A percentile compares a stretch with the other conserved stretches of the same genome.
These are phyloP conservation scores for Phymastichus coffea DNA, from an alignment of 1,140 invertebrate species.

Conservation along the genomic window DNA sequence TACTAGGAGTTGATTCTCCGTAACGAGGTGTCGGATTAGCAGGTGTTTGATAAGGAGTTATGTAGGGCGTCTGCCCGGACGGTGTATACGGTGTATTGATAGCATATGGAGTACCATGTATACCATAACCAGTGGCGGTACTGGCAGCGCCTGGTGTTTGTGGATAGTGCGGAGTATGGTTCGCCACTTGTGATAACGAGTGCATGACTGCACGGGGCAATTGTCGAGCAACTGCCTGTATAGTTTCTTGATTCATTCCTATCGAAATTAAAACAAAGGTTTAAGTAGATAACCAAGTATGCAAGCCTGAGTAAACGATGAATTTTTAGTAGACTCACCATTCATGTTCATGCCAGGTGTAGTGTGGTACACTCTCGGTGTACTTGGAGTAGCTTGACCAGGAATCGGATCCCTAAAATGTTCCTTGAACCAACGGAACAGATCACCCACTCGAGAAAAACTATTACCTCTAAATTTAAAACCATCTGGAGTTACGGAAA, in stretches of 20 bases:
- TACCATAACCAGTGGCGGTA: conserved; percentile 46
- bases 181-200: conserved; percentile 68
- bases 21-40: conserved; percentile 60
- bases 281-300: background rate
- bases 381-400: conserved; percentile 68
- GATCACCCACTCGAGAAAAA: conserved; percentile 79
- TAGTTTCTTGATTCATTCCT: conserved; percentile 69
- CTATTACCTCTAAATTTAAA: conserved; percentile 86
- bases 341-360: conserved; percentile 62
- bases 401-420: conserved; percentile 92
- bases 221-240: conserved; percentile 73
- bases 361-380: conserved; percentile 67
- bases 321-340: conserved; percentile 20
- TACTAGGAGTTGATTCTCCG: conserved; percentile 50
- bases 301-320: background rate
- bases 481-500: conserved; percentile 89
- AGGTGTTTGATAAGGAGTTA: conserved; percentile 83
- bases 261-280: conserved; percentile 13
- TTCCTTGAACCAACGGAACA: conserved; percentile 97
- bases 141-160: conserved; percentile 62
- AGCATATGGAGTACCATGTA: conserved; percentile 43
- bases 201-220: conserved; percentile 74
- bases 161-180: conserved; percentile 68
- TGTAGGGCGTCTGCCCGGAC: conserved; percentile 85
- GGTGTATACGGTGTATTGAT: conserved; percentile 75